Evolutionary conservation across 2,113 vertebrate genomes (phyloP).

Genomic region (Salvelinus fontinalis): DNA sequence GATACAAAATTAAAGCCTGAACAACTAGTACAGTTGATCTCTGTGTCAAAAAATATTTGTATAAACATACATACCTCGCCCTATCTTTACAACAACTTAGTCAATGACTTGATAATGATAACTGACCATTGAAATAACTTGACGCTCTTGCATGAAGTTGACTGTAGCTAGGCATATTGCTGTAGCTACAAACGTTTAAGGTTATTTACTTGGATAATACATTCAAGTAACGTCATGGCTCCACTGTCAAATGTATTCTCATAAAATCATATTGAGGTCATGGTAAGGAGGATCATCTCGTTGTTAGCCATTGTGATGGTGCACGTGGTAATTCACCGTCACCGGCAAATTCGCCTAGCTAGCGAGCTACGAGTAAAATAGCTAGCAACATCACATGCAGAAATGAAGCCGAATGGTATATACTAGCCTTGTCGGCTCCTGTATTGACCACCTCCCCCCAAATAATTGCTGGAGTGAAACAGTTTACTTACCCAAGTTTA

Average conservation of each 20-base stretch:
- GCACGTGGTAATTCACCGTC: not conserved
- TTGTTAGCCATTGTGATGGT: not conserved
- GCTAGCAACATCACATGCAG: conserved; percentile 38
- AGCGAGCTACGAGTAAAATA: conserved; percentile 12
- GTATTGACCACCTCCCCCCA: not conserved
- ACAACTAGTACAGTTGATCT: too few relatives aligned
- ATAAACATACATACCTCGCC: conserved; percentile 74
- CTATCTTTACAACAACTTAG: too few relatives aligned
- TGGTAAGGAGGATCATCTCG: too few relatives aligned
- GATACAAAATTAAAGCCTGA: too few relatives aligned
- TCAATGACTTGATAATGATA: too few relatives aligned
- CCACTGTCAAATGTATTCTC: too few relatives aligned
- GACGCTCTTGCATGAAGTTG: not conserved
- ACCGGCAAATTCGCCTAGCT: not conserved
- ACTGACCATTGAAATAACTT: not conserved
- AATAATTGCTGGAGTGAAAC: not conserved
- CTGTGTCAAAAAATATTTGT: too few relatives aligned
- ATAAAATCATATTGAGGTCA: too few relatives aligned
- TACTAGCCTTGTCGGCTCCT: not conserved
- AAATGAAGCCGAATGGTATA: not conserved
- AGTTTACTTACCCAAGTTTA: conserved; percentile 82
- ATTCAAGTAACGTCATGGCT: not conserved
- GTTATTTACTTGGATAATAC: not conserved
- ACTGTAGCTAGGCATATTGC: not conserved
- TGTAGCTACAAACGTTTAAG: not conserved